Base-by-base conservation (phyloP, 2,888 invertebrate species). In the Melitaea athalia region DNA sequence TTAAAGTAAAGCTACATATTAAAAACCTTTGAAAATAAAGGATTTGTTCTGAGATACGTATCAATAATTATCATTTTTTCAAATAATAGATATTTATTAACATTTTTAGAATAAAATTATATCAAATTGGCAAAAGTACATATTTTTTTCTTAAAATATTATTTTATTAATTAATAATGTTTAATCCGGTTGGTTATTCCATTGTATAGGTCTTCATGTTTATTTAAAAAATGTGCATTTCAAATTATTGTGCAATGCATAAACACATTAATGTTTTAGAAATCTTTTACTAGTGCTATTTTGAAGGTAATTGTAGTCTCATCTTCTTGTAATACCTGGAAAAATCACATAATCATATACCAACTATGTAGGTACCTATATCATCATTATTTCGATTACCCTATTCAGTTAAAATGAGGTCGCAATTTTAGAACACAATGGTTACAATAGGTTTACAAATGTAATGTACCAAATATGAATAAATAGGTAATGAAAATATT, bases 391-490 rank as follows among this genome's bases (percentile, higher is more conserved):
- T 38, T 38, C 6, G 0, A 38, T 38, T 38, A 38, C 5, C 8
- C 38, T 38, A 38, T 38, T 38, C 8, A 7, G 38, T 5, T 7
- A 38, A 38, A 38, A 38, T 7, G 5, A 7, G 38, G 5, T 5
- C 8, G 38, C 38, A 38, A 12, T 53, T 12, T n/a, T 2, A 57
- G 49, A 47, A 45, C 49, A 38, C 55, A 12, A 64, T n/a, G 33
- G 45, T 50, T 52, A 45, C 49, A 65, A 47, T 53, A 59, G 49
- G 53, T 68, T 63, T 38, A 24, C 12, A 43, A n/a, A 11, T 43
- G 10, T 7, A 12, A 31, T 3, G 6, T 14, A 49, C 59, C 31
- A 45, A 45, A 45, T 11, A 5, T 33, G 49, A 43, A 63, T 62
- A 59, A 63, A 61, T 59, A n/a, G n/a, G n/a, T n/a, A 43, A 68